Evolutionary conservation across 2,888 invertebrate species (phyloP), one percentile per base, ranked within the genome.

Genomic region (Andrena flavipes): DNA sequence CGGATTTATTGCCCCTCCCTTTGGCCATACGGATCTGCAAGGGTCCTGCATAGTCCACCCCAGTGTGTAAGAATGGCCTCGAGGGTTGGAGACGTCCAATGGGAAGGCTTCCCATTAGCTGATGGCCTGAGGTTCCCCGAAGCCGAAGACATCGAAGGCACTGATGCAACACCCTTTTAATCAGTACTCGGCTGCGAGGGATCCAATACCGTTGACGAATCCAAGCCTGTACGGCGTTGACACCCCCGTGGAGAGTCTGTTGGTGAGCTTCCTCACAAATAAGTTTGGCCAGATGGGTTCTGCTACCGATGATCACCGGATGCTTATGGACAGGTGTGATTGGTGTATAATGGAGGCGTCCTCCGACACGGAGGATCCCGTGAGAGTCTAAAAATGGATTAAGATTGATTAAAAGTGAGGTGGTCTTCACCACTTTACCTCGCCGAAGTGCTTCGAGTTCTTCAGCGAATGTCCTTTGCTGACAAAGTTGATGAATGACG

Each of bases 401-500:
- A 0, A 49, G n/a, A 4, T n/a, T 0, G n/a, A 16, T n/a, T n/a
- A 49, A n/a, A 6, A n/a, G 4, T 1, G 49, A 49, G 0, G n/a
- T 2, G 13, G n/a, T 0, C 2, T 4, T 13, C 0, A 49, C 5
- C n/a, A n/a, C 0, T 1, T n/a, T 4, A 6, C n/a, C n/a, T 13
- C 49, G 3, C 49, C n/a, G 5, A n/a, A 49, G 49, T 5, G 13
- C 4, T 0, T 16, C 6, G 8, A 49, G 3, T 4, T 49, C n/a
- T n/a, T 49, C 49, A 3, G 49, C 49, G 49, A 49, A 49, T 0
- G 13, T 6, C 0, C 4, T 6, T 49, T n/a, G 49, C 8, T 49
- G 16, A 2, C 49, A 33, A 33, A 7, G 33, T 0, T 8, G 33
- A 33, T 33, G 8, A 2, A 33, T 33, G 0, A 7, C 1, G 7